phyloP scores from a whole-genome alignment of 92 coral and sea anemone species.

The Porites divaricata region DNA sequence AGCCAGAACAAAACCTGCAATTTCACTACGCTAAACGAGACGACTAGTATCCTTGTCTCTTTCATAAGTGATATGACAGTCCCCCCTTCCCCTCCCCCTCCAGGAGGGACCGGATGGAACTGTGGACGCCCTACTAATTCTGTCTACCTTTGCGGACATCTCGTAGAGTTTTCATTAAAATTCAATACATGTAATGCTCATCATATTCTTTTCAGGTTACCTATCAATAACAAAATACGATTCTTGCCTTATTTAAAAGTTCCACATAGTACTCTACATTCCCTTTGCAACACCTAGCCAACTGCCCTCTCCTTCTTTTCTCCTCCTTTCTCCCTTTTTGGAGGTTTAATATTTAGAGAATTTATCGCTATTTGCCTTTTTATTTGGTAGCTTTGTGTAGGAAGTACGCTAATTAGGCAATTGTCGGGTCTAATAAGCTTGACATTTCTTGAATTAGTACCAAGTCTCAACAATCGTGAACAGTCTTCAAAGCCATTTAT shows the following conservation, averaged over 20 bases:
- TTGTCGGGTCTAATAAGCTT: constrained; percentile 43
- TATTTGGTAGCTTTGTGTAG: constrained; percentile 17
- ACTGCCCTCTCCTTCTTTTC: too few relatives aligned
- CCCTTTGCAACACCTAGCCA: background rate
- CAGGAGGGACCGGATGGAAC: too few relatives aligned
- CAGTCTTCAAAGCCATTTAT: background rate
- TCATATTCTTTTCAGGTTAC: too few relatives aligned
- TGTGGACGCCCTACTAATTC: too few relatives aligned
- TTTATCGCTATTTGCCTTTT: constrained; percentile 9
- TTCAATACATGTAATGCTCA: too few relatives aligned
- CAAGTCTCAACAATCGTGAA: constrained; percentile 5
- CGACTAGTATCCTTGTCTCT: too few relatives aligned
- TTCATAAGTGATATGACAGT: too few relatives aligned
- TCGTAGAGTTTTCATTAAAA: too few relatives aligned
- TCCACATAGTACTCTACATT: background rate
- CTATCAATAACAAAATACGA: background rate
- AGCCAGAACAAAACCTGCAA: too few relatives aligned
- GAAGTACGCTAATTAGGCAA: constrained; percentile 44
- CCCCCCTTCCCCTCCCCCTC: too few relatives aligned
- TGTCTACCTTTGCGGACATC: too few relatives aligned
- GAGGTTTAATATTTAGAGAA: background rate
- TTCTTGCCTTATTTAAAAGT: background rate
- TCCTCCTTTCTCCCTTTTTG: background rate
- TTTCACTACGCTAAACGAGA: too few relatives aligned
- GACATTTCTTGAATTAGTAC: constrained; percentile 37